These are phyloP conservation scores for Caenorhabditis remanei DNA, from an alignment of 1,140 invertebrate genomes.

Conservation along the genomic window DNA sequence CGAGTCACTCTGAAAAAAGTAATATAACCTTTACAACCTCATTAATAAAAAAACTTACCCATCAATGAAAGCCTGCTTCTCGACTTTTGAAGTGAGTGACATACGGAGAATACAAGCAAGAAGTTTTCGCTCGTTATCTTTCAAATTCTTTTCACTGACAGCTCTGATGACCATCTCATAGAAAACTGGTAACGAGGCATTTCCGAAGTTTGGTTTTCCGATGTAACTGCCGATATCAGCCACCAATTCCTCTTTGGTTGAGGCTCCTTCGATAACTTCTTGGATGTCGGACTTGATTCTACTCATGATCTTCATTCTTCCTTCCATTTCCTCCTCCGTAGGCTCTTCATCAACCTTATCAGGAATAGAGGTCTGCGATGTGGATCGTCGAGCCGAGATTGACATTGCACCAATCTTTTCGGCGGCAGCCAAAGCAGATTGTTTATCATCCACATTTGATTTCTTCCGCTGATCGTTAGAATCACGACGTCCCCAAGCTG, in stretches of 20 bases:
- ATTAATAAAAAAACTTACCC: neutral
- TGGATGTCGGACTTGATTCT: slow-evolving; percentile 5
- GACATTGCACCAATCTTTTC: neutral
- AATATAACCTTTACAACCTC: neutral
- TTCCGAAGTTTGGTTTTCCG: neutral
- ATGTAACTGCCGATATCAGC: neutral
- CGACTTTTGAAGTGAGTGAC: neutral
- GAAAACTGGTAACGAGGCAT: neutral
- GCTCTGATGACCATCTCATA: slow-evolving; percentile 34
- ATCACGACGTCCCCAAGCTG: slow-evolving; percentile 34
- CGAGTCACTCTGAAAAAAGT: neutral
- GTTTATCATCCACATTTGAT: slow-evolving; percentile 22
- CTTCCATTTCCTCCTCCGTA: neutral
- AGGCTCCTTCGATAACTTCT: neutral
- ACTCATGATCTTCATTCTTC: neutral
- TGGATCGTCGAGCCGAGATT: slow-evolving; percentile 5
- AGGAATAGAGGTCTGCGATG: slow-evolving; percentile 13
- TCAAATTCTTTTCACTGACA: slow-evolving; percentile 13
- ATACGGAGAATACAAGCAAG: neutral
- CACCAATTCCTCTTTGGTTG: neutral
- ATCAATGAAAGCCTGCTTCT: slow-evolving; percentile 22
- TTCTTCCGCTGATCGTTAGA: slow-evolving; percentile 52
- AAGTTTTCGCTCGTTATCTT: neutral
- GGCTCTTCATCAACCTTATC: slow-evolving; percentile 1
- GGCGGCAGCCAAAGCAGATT: slow-evolving; percentile 23